phyloP scores from a whole-genome alignment of 2,888 invertebrate genomes.

The Sialis lutaria region DNA sequence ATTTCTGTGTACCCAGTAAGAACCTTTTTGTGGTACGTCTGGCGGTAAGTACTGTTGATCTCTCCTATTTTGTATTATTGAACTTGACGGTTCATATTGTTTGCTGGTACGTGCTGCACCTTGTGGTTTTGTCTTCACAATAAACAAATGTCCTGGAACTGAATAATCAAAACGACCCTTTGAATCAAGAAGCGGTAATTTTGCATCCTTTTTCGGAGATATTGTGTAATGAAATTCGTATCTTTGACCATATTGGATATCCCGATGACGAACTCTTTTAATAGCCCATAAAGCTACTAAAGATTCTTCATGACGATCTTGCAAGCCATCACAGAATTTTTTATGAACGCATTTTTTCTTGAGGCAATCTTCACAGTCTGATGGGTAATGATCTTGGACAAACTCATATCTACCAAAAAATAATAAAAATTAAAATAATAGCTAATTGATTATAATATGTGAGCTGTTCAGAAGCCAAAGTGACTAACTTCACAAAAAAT shows the following conservation, averaged over 20 bases:
- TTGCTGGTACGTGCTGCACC: too few relatives aligned
- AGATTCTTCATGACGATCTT: constrained; percentile 16
- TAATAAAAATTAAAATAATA: too few relatives aligned
- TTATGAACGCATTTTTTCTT: constrained; percentile 9
- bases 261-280: constrained; percentile 46
- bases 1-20: constrained; percentile 8
- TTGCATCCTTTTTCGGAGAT: constrained; percentile 29
- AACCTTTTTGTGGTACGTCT: constrained; percentile 4
- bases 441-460: too few relatives aligned
- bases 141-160: constrained; percentile 41
- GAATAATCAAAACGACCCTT: constrained; percentile 28
- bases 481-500: too few relatives aligned
- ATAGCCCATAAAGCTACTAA: constrained; percentile 51
- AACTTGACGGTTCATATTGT: too few relatives aligned
- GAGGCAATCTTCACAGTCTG: constrained; percentile 31
- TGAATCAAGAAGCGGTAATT: constrained; percentile 16
- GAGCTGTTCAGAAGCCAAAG: too few relatives aligned
- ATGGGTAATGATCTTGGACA: constrained; percentile 23
- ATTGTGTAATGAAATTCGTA: constrained; percentile 54
- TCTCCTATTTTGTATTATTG: too few relatives aligned
- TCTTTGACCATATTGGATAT: constrained; percentile 29
- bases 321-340: not conserved
- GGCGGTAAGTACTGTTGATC: constrained; percentile 13
- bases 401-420: constrained; percentile 30
- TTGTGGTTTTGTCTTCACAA: constrained; percentile 27